Evolutionary conservation across 1,140 invertebrate genomes (phyloP).

Genomic region (Drosophila ananassae): DNA sequence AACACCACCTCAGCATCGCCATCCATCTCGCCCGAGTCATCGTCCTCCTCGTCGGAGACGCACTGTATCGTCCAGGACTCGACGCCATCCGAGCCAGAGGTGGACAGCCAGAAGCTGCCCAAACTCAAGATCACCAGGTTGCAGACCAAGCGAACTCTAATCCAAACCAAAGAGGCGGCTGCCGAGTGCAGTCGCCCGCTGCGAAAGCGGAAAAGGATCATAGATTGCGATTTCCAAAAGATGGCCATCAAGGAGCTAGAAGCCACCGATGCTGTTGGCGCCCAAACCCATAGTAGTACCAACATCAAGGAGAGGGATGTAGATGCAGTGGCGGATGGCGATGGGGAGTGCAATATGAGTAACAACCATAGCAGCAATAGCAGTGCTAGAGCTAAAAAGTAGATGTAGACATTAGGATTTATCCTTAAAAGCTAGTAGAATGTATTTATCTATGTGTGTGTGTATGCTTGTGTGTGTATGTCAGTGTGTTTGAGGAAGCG

Average conservation of each 20-base stretch:
- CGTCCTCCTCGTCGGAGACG: conserved; percentile 39
- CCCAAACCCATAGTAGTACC: conserved; percentile 13
- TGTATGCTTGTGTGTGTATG: conserved; percentile 25
- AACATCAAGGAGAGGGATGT: conserved; percentile 35
- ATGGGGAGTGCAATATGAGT: conserved; percentile 58
- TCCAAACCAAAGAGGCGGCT: conserved; percentile 83
- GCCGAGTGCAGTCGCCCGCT: conserved; percentile 86
- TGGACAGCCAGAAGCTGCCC: conserved; percentile 85
- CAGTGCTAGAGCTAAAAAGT: conserved; percentile 71
- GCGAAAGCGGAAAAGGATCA: conserved; percentile 85
- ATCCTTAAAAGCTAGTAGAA: conserved; percentile 40
- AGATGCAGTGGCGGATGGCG: conserved; percentile 31
- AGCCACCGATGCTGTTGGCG: conserved; percentile 46
- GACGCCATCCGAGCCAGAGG: conserved; percentile 29
- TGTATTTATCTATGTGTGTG: conserved; percentile 49
- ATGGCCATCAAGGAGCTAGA: conserved; percentile 63
- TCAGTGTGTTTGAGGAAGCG: conserved; percentile 13
- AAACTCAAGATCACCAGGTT: conserved; percentile 86
- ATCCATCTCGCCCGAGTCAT: conserved; percentile 21
- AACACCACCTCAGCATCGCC: conserved; percentile 31
- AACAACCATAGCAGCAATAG: conserved; percentile 50
- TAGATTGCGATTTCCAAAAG: conserved; percentile 83
- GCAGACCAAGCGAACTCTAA: conserved; percentile 85
- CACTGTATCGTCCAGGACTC: conserved; percentile 63
- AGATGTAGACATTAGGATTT: conserved; percentile 37